Evolutionary conservation across 1,140 invertebrate genomes (phyloP), one percentile per base, ranked within the genome.

Genomic region (Halictus rubicundus): DNA sequence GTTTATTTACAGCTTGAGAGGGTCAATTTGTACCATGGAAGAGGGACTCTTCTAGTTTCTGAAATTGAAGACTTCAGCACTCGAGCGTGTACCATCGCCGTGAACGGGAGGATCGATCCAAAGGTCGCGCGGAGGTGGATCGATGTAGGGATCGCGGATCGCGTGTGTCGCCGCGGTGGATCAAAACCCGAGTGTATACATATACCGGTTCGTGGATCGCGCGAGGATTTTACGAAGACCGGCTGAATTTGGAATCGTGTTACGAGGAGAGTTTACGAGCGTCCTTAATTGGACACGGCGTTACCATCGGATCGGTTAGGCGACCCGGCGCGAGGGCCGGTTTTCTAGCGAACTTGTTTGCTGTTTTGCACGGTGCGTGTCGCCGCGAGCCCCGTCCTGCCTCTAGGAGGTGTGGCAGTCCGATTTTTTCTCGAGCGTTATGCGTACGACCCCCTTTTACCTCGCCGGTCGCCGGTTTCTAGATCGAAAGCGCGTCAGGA

Each of bases 201-300:
- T n/a, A 32, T 46, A 64, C 25, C n/a, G 57, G 5, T 63, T 10
- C 12, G 14, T 19, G 10, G 57, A 25, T 64, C 2, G 37, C n/a
- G 5, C 27, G 21, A 75, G 25, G 64, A 59, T 66, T 60, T 46
- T 76, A 52, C 64, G 52, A 32, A 66, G 32, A 39, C 23, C 16
- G 37, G 21, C 21, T 57, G 42, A 60, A 60, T 76, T 68, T 49
- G 4, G 74, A 42, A 19, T 46, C 54, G 37, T 10, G 74, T 32
- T 32, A 27, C 27, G 21, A 39, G 16, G 49, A 21, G 49, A 49
- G 16, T 39, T 59, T 46, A 32, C n/a, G 39, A 37, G 10, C 81
- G 80, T 80, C 87, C 88, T 88, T 89, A 90, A 88, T 89, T 85
- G 85, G 81, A 77, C 78, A 66, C 86, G 81, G 19, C 32, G 77